These are phyloP conservation scores for Rhinolophus ferrumequinum DNA, from an alignment of 2,113 vertebrate genomes.

Conservation along the genomic window DNA sequence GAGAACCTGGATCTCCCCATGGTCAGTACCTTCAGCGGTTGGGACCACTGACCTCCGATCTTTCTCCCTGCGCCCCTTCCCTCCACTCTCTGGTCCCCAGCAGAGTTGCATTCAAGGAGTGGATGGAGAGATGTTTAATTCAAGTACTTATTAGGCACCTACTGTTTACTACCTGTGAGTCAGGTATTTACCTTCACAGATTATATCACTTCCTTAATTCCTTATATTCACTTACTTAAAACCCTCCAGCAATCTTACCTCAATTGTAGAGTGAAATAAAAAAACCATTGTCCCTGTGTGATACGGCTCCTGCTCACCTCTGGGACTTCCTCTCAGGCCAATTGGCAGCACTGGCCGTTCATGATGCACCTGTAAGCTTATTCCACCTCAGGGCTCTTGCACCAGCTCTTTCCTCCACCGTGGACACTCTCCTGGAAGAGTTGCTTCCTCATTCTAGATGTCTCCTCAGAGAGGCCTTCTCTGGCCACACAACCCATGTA, in stretches of 20 bases:
- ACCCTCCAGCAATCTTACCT: neutral
- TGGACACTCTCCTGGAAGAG: no score
- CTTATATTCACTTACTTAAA: neutral
- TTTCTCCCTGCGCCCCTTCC: neutral
- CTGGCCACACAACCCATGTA: neutral
- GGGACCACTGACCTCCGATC: neutral
- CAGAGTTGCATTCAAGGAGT: neutral
- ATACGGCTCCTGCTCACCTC: neutral
- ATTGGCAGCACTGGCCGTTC: no score
- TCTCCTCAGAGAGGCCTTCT: neutral
- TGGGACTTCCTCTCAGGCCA: neutral
- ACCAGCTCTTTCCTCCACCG: neutral
- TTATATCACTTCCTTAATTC: neutral
- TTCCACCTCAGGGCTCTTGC: neutral
- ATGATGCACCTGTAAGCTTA: no score
- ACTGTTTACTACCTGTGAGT: constrained; percentile 8
- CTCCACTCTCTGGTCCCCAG: neutral
- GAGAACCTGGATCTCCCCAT: constrained; percentile 14
- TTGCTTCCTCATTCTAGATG: neutral
- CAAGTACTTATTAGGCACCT: constrained; percentile 12
- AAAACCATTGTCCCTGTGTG: neutral
- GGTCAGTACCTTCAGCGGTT: neutral
- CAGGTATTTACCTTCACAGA: neutral
- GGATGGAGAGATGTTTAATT: neutral
- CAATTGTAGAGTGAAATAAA: neutral